These are phyloP conservation scores for Mycogona germanica DNA, from an alignment of 2,888 invertebrate genomes.

Conservation along the genomic window DNA sequence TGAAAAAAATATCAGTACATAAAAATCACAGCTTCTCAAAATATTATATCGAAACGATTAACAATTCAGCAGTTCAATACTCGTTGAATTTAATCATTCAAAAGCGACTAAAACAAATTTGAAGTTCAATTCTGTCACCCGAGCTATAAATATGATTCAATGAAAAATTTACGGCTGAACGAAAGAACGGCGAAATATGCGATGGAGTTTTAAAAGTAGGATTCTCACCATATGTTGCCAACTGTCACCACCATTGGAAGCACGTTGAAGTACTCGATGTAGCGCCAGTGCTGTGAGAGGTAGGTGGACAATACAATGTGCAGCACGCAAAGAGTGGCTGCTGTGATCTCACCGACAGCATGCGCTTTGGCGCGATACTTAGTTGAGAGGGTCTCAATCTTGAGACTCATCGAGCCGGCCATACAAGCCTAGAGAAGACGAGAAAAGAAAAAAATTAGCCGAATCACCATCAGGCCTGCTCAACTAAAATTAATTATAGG, in stretches of 20 bases:
- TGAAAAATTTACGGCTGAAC: too few species aligned
- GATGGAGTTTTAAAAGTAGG: too few species aligned
- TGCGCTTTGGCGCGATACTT: conserved; percentile 14
- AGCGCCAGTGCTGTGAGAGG: conserved; percentile 6
- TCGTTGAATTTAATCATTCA: too few species aligned
- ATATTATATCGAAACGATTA: too few species aligned
- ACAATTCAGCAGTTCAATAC: too few species aligned
- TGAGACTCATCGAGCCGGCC: conserved; percentile 14
- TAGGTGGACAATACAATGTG: conserved; percentile 13
- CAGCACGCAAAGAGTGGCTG: conserved; percentile 11
- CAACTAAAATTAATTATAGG: background rate
- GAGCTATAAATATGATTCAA: too few species aligned
- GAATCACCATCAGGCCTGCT: background rate
- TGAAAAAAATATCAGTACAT: too few species aligned
- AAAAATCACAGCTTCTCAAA: too few species aligned
- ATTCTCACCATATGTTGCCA: conserved; percentile 13
- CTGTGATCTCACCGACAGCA: conserved; percentile 12
- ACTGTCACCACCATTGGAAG: conserved; percentile 14
- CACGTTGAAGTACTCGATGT: conserved; percentile 15
- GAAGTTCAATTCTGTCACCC: too few species aligned
- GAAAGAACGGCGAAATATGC: too few species aligned
- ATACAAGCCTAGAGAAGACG: conserved; percentile 11
- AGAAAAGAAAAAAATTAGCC: too few species aligned
- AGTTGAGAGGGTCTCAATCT: conserved; percentile 14
- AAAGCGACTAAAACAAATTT: too few species aligned